A percentile compares a stretch with the other conserved stretches of the same genome.
Evolutionary conservation across 2,888 invertebrate genomes (phyloP).

Genomic region (Galeopsomyia nigrocyanea): DNA sequence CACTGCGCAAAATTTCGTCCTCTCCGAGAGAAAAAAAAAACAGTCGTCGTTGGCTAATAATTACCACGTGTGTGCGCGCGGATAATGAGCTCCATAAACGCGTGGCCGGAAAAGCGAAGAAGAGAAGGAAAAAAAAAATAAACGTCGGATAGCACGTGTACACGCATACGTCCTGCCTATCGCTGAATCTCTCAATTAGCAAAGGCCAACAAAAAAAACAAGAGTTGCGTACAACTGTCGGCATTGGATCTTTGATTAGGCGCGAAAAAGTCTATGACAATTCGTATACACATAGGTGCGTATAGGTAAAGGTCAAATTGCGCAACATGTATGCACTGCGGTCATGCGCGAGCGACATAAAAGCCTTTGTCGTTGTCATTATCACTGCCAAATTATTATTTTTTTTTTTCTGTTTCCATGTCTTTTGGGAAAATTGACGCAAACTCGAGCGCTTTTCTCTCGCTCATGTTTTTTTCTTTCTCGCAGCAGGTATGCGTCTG

Average conservation of each 20-base stretch:
- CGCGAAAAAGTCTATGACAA: slow-evolving; percentile 41
- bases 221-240: not conserved
- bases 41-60: too few species aligned
- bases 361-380: slow-evolving; percentile 30
- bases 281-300: slow-evolving; percentile 1
- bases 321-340: not conserved
- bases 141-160: not conserved
- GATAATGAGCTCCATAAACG: not conserved
- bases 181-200: slow-evolving; percentile 34
- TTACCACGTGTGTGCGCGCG: not conserved
- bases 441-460: too few species aligned
- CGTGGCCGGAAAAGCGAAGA: not conserved
- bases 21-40: too few species aligned
- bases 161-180: not conserved
- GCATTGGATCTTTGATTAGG: slow-evolving; percentile 41
- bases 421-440: too few species aligned
- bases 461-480: too few species aligned
- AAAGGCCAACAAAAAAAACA: slow-evolving; percentile 25
- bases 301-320: not conserved
- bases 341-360: too few species aligned
- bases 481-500: too few species aligned
- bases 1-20: too few species aligned
- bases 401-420: too few species aligned
- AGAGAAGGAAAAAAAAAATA: not conserved
- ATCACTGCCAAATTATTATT: not conserved